Evolutionary conservation across 2,797 vertebrate genomes (phyloP).

Genomic region (Smutsia temminckii): DNA sequence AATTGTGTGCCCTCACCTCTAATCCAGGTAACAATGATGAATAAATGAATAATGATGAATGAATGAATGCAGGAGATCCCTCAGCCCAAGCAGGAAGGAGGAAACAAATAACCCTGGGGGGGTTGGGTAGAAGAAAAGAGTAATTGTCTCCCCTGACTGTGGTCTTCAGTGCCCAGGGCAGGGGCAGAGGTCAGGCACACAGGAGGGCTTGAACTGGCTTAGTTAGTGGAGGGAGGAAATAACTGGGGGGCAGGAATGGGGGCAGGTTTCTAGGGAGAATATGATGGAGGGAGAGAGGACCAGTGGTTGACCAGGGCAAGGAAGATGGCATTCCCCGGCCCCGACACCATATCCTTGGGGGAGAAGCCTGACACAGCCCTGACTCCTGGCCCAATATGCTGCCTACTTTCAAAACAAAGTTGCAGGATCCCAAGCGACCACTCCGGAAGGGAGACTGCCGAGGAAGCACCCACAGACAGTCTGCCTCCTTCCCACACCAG

Average conservation of each 20-base stretch:
- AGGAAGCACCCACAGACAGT: not conserved
- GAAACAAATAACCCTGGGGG: not conserved
- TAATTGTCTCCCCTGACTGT: not conserved
- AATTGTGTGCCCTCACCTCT: not conserved
- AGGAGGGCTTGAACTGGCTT: not conserved
- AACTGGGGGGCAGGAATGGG: not conserved
- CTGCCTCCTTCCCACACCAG: no score
- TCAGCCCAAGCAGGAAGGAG: conserved; percentile 53
- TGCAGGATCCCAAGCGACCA: not conserved
- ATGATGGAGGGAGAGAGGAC: not conserved
- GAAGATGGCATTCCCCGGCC: not conserved
- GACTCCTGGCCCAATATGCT: not conserved
- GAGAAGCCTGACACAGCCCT: not conserved
- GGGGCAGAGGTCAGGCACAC: not conserved
- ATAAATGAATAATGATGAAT: not conserved
- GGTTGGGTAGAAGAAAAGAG: not conserved
- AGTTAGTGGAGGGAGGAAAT: not conserved
- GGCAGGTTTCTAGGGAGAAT: not conserved
- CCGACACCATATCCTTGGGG: not conserved
- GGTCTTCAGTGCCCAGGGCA: not conserved
- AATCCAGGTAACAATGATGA: not conserved
- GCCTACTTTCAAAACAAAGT: conserved; percentile 52
- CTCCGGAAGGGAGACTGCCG: not conserved
- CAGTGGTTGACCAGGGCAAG: not conserved
- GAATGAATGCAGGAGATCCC: not conserved